phyloP scores from a whole-genome alignment of 2,888 invertebrate species.

The Pantelozetes paolii region DNA sequence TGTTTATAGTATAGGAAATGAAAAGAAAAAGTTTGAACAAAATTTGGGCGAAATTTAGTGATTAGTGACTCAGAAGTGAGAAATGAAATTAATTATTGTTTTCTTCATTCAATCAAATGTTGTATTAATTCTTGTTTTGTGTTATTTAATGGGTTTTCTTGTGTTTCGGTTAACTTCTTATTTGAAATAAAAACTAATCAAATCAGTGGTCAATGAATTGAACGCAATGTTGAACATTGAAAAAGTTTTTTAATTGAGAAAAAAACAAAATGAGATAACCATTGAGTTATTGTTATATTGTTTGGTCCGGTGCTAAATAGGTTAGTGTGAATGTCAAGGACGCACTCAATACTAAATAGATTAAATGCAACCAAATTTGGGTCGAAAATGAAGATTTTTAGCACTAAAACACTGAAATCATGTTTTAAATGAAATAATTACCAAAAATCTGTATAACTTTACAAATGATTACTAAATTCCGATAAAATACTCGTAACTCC shows the following conservation, averaged over 20 bases:
- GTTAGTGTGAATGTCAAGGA: slow-evolving; percentile 36
- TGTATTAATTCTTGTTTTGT: no score
- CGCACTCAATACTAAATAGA: slow-evolving; percentile 27
- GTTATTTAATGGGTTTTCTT: no score
- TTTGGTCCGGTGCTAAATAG: slow-evolving; percentile 31
- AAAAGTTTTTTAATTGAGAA: not conserved
- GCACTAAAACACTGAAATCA: not conserved
- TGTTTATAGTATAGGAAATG: not conserved
- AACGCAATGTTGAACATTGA: no score
- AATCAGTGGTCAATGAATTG: no score
- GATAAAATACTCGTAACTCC: no score
- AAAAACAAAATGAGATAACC: not conserved
- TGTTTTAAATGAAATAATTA: not conserved
- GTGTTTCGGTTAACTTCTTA: no score
- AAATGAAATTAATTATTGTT: no score
- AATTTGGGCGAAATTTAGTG: not conserved
- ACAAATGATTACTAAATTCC: not conserved
- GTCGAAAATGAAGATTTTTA: slow-evolving; percentile 11
- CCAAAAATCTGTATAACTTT: not conserved
- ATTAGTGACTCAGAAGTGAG: no score
- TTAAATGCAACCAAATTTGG: not conserved
- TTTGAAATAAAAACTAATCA: no score
- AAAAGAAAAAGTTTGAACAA: not conserved
- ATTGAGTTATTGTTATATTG: slow-evolving; percentile 8
- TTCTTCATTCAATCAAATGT: no score